Evolutionary conservation across 2,113 vertebrate species (phyloP).

Genomic region (Cyanistes caeruleus): DNA sequence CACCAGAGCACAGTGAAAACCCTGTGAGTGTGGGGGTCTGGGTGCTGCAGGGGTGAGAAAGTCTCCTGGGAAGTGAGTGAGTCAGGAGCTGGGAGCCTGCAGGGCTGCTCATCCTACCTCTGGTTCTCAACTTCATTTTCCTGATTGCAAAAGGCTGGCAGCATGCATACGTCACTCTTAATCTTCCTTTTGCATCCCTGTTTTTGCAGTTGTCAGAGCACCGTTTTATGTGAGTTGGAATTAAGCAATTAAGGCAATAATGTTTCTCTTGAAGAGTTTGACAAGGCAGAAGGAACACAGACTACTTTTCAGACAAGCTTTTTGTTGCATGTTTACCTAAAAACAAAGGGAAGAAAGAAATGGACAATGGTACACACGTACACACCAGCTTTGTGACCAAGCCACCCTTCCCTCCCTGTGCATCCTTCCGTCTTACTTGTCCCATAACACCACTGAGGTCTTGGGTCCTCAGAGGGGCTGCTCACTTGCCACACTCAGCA

Average conservation of each 20-base stretch:
- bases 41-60: background rate
- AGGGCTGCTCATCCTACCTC: slow-evolving; percentile 30
- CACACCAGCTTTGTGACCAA: background rate
- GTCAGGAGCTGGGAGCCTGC: slow-evolving; percentile 15
- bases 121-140: slow-evolving; percentile 61
- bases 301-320: slow-evolving; percentile 69
- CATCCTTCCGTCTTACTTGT: background rate
- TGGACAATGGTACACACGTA: background rate
- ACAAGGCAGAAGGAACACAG: slow-evolving; percentile 78
- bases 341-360: slow-evolving; percentile 52
- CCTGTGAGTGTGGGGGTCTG: background rate
- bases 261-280: slow-evolving; percentile 81
- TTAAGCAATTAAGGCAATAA: slow-evolving; percentile 84
- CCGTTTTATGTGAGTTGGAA: slow-evolving; percentile 78
- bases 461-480: background rate
- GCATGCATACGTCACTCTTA: slow-evolving; percentile 61
- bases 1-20: background rate
- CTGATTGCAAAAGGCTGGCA: slow-evolving; percentile 64
- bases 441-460: background rate
- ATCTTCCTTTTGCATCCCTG: slow-evolving; percentile 79
- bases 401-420: background rate
- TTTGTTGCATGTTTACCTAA: slow-evolving; percentile 71
- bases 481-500: background rate
- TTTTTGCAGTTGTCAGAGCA: slow-evolving; percentile 78
- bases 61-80: background rate